Evolutionary conservation across 2,888 invertebrate species (phyloP).

Genomic region (Parnassius smintheus): DNA sequence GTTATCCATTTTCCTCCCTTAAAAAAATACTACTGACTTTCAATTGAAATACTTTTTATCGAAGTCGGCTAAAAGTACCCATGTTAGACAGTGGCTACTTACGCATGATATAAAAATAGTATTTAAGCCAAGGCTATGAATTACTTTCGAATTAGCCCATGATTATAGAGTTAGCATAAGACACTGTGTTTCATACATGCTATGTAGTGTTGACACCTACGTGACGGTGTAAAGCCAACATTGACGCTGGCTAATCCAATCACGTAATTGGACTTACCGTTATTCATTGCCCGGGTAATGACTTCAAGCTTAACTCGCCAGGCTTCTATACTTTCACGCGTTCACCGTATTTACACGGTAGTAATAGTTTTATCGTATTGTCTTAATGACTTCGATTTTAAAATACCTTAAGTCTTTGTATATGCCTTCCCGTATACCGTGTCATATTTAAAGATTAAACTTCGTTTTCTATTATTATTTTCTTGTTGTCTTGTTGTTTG

Average conservation of each 20-base stretch:
- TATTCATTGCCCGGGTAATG: conserved; percentile 72
- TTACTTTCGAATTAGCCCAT: no score
- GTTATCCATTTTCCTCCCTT: no score
- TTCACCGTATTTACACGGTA: conserved; percentile 10
- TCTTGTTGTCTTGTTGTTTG: no score
- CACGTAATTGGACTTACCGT: conserved; percentile 73
- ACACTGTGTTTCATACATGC: neutral
- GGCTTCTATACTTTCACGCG: conserved; percentile 42
- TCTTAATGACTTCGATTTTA: neutral
- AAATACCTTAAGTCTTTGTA: no score
- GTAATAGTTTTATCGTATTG: conserved; percentile 16
- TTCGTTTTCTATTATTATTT: no score
- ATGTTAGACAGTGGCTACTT: neutral
- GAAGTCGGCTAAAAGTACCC: neutral
- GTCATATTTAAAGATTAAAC: no score
- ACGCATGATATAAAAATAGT: neutral
- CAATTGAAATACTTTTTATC: no score
- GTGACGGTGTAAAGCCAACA: conserved; percentile 49
- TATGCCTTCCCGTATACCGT: no score
- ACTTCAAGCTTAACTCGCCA: conserved; percentile 50
- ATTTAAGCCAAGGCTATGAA: neutral
- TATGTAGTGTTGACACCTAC: conserved; percentile 8
- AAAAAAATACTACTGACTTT: no score
- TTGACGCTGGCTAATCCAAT: conserved; percentile 65
- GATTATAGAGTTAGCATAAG: no score